Evolutionary conservation across 2,888 invertebrate genomes (phyloP).

Genomic region (Myopa tessellatipennis): DNA sequence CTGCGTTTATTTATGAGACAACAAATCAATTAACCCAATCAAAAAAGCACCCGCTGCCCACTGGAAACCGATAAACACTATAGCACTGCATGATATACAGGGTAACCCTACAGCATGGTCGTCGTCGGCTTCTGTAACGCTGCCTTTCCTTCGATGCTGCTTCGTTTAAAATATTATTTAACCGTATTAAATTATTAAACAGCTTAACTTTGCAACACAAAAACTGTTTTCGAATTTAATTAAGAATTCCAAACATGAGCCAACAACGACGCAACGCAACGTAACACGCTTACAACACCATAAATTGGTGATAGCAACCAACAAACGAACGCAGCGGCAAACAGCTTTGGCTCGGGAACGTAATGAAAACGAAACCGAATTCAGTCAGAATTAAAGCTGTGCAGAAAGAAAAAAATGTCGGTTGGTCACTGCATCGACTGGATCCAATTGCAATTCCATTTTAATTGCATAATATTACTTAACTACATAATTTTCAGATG

Average conservation of each 20-base stretch:
- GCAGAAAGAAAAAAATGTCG: background rate
- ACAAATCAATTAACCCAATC: constrained; percentile 33
- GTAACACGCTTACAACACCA: constrained; percentile 46
- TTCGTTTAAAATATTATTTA: constrained; percentile 17
- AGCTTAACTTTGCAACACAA: constrained; percentile 1
- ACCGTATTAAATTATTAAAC: constrained; percentile 11
- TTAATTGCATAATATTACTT: constrained; percentile 20
- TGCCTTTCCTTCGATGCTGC: background rate
- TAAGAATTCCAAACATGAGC: constrained; percentile 28
- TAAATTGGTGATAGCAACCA: background rate
- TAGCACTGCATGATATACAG: background rate
- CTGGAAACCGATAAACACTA: background rate
- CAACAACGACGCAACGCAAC: constrained; percentile 20
- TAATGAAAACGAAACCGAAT: constrained; percentile 17
- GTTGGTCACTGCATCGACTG: background rate
- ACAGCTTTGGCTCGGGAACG: background rate
- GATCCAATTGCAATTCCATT: background rate
- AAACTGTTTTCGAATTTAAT: constrained; percentile 20
- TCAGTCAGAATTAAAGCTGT: constrained; percentile 19
- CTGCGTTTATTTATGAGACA: constrained; percentile 11
- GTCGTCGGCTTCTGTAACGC: background rate
- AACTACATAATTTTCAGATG: constrained; percentile 9
- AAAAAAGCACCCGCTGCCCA: background rate
- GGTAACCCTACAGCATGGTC: background rate
- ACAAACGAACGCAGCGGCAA: background rate